These are phyloP conservation scores for Mamestra brassicae DNA, from an alignment of 2,888 invertebrate genomes.

Conservation along the genomic window DNA sequence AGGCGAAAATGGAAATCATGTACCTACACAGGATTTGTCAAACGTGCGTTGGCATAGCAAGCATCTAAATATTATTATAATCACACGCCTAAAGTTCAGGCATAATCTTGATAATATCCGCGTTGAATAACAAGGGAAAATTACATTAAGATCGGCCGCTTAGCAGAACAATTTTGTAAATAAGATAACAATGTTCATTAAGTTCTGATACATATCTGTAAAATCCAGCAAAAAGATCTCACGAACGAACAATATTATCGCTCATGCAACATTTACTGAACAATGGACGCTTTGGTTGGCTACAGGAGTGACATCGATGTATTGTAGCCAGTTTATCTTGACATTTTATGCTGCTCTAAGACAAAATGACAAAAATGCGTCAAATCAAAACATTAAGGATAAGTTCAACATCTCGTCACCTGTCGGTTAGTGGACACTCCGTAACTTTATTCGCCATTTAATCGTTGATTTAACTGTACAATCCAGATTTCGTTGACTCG, in stretches of 20 bases:
- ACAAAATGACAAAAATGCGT: constrained; percentile 4
- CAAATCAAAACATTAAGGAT: not conserved
- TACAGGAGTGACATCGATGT: constrained; percentile 55
- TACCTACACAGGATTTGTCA: constrained; percentile 54
- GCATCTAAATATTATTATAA: constrained; percentile 34
- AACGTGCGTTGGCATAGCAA: constrained; percentile 48
- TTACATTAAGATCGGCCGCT: constrained; percentile 32
- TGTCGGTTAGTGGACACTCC: not conserved
- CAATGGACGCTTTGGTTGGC: constrained; percentile 47
- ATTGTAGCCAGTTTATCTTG: constrained; percentile 18
- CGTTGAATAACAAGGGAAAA: constrained; percentile 42
- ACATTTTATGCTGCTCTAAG: constrained; percentile 3
- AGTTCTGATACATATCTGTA: constrained; percentile 49
- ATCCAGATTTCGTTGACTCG: constrained; percentile 61
- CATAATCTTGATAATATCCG: constrained; percentile 26
- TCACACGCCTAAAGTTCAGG: constrained; percentile 30
- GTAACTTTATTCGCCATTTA: constrained; percentile 63
- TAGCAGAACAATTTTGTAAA: constrained; percentile 36
- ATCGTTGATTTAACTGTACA: constrained; percentile 72
- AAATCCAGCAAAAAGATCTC: constrained; percentile 44
- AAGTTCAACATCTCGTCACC: constrained; percentile 2
- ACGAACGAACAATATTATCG: constrained; percentile 49
- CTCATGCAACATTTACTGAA: constrained; percentile 61
- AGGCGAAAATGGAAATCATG: constrained; percentile 48
- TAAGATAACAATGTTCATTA: constrained; percentile 43